Evolutionary conservation across 2,113 vertebrate genomes (phyloP).

Genomic region (Centropus unirufus): DNA sequence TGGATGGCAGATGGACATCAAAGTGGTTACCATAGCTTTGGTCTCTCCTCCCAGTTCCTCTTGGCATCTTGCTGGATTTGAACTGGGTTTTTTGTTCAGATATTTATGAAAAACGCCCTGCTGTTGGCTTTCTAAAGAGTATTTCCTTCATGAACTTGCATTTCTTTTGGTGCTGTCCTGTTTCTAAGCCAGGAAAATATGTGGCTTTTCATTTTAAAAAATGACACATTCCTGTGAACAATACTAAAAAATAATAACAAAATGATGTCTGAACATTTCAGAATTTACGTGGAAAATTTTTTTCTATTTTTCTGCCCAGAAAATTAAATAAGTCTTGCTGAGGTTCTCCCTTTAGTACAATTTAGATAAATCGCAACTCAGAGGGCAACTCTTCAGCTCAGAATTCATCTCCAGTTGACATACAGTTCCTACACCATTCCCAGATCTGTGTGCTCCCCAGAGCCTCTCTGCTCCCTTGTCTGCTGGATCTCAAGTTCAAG

Average conservation of each 20-base stretch:
- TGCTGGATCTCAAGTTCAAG: not conserved
- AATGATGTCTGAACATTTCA: slow-evolving; percentile 1
- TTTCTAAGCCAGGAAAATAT: slow-evolving; percentile 17
- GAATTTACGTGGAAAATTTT: slow-evolving; percentile 7
- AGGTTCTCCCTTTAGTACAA: not conserved
- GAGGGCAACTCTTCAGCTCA: not conserved
- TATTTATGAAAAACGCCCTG: not conserved
- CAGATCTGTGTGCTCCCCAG: not conserved
- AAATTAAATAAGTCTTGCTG: not conserved
- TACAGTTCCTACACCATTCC: not conserved
- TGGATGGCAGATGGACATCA: not conserved
- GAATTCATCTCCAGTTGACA: not conserved
- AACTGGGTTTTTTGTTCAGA: not conserved
- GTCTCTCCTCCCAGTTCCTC: not conserved
- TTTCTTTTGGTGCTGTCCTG: not conserved
- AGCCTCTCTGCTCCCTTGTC: not conserved
- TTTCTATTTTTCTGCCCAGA: not conserved
- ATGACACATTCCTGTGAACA: not conserved
- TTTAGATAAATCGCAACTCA: not conserved
- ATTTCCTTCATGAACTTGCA: not conserved
- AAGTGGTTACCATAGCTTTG: not conserved
- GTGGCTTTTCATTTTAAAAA: not conserved
- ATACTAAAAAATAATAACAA: slow-evolving; percentile 6
- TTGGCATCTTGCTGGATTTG: not conserved
- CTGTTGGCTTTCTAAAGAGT: not conserved